Base-by-base conservation (phyloP, 2,113 vertebrate genomes). In the Varanus salvator region DNA sequence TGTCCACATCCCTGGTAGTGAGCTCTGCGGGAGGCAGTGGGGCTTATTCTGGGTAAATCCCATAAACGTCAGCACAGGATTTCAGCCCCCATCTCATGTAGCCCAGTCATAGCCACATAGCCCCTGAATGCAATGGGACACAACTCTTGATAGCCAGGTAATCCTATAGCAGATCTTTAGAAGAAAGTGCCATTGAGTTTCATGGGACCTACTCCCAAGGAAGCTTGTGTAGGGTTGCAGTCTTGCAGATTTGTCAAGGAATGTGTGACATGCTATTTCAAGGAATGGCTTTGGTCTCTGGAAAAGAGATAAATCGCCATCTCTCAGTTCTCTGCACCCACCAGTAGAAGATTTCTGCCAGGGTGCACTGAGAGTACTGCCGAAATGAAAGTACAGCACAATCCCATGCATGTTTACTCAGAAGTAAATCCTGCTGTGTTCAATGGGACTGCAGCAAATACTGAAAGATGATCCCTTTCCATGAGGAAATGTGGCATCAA, bases 401-500 rank as follows among this genome's bases (percentile, higher is more conserved):
- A n/a, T 69, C 75, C 64, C 69, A 54, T 52, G 8, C 44, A 34
- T 8, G 31, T 38, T 87, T 69, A 69, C 21, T 75, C 52, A 29
- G 31, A 80, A 80, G 50, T 34, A 69, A 80, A 31, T 66, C 44
- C 60, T 38, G 68, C 29, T 57, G 84, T 38, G 54, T 29, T 23
- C 84, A 25, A 34, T 44, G 50, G 69, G 69, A 81, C 50, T 81
- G n/a, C 52, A 81, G 52, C 29, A 88, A 48, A 66, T 81, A 50
- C 21, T 54, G 84, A 71, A 71, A 50, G 60, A 83, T 68, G 88
- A 89, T 8, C 83, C n/a, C 90, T 91, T 91, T 93, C 80, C 90
- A 91, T 50, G 52, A 85, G 89, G 69, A 90, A 75, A 66, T 21
- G 38, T 66, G 60, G 6, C 23, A 84, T 77, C 76, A 91, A 91